Evolutionary conservation across 2,888 invertebrate genomes (phyloP).

Genomic region (Meiosimyza decipiens): DNA sequence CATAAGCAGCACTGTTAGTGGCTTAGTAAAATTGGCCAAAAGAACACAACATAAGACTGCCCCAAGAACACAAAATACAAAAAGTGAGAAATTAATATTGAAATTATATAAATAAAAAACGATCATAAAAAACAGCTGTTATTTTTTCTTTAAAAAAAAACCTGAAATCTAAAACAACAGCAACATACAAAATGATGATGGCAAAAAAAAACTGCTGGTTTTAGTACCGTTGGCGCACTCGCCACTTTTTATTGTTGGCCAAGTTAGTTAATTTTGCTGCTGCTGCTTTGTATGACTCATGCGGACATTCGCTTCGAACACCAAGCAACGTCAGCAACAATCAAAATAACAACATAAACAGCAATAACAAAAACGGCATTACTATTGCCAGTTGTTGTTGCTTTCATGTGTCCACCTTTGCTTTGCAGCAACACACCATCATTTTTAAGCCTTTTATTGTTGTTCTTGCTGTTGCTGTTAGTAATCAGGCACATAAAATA

Average conservation of each 20-base stretch:
- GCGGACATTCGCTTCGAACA: constrained; percentile 45
- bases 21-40: no score
- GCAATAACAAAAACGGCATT: constrained; percentile 29
- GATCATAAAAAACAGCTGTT: background rate
- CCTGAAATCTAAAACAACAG: no score
- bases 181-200: no score
- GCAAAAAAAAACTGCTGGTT: background rate
- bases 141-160: background rate
- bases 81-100: no score
- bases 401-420: no score
- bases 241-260: no score
- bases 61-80: no score
- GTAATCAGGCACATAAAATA: constrained; percentile 25
- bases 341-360: constrained; percentile 44
- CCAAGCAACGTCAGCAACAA: constrained; percentile 49
- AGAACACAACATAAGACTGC: no score
- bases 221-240: no score
- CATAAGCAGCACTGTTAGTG: no score
- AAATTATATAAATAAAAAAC: background rate
- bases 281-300: no score
- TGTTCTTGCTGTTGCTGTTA: constrained; percentile 4
- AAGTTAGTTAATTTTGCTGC: no score
- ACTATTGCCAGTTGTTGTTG: background rate
- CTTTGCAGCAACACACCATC: background rate
- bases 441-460: background rate